Evolutionary conservation across 2,113 vertebrate species (phyloP).

Genomic region (Stigmatopora argus): DNA sequence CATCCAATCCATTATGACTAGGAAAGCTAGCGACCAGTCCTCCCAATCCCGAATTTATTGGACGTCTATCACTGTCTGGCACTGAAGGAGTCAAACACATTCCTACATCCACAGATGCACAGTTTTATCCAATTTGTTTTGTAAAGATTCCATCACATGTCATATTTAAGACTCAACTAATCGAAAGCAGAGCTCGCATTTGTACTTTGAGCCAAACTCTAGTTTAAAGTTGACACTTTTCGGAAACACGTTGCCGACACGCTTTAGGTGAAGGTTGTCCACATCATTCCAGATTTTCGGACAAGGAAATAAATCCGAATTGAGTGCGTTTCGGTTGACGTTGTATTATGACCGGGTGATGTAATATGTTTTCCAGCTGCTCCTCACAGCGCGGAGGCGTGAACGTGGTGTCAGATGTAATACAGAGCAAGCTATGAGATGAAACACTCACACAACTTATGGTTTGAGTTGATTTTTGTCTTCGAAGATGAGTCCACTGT

Average conservation of each 20-base stretch:
- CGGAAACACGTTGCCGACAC: constrained; percentile 39
- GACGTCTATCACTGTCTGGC: no score
- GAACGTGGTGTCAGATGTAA: constrained; percentile 2
- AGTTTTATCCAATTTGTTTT: background rate
- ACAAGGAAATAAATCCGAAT: constrained; percentile 24
- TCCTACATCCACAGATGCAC: background rate
- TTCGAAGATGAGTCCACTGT: constrained; percentile 3
- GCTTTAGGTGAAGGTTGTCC: constrained; percentile 42
- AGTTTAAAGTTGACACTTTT: constrained; percentile 21
- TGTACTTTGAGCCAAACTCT: constrained; percentile 24
- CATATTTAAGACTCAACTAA: constrained; percentile 29
- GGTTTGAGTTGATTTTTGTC: constrained; percentile 13
- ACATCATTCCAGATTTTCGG: constrained; percentile 39
- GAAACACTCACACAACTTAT: background rate
- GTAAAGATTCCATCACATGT: constrained; percentile 29
- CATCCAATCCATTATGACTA: no score
- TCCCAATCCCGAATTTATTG: no score
- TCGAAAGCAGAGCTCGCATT: constrained; percentile 34
- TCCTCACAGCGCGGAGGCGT: constrained; percentile 1
- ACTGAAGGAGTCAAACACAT: background rate
- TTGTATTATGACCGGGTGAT: constrained; percentile 19
- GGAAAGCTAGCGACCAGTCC: no score
- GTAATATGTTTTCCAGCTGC: constrained; percentile 16
- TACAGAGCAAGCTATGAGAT: background rate
- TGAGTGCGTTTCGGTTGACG: constrained; percentile 23